Conservation (phyloP, 1,140 invertebrate genomes). For the Bursaphelenchus mucronatus region DNA sequence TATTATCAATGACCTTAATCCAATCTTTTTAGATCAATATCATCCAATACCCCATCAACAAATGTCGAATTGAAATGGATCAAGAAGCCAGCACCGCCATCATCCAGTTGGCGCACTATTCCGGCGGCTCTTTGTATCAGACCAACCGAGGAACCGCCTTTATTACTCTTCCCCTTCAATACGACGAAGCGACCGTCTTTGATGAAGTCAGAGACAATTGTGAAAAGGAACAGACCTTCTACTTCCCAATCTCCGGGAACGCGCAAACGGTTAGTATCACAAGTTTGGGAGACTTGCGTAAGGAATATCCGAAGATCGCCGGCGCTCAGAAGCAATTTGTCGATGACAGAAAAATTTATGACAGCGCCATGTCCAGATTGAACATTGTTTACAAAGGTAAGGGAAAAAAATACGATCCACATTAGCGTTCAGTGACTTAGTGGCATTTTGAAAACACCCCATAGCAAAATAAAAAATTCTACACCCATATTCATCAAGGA, state of each 20-base stretch:
- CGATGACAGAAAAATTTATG: neutral
- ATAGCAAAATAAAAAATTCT: too few relatives aligned
- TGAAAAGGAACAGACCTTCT: conserved; percentile 5
- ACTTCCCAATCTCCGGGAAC: conserved; percentile 13
- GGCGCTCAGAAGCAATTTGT: neutral
- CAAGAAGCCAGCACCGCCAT: neutral
- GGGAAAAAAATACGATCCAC: too few relatives aligned
- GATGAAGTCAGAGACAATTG: neutral
- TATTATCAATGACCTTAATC: too few relatives aligned
- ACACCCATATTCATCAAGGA: too few relatives aligned
- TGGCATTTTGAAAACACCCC: too few relatives aligned
- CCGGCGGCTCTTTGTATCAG: conserved; percentile 3
- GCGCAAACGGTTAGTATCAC: neutral
- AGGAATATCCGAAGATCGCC: neutral
- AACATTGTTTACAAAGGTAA: conserved; percentile 4
- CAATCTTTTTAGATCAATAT: conserved; percentile 9
- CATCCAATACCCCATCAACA: neutral
- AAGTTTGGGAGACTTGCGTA: neutral
- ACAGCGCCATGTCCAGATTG: neutral
- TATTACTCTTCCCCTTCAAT: conserved; percentile 3
- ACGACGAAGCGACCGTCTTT: neutral
- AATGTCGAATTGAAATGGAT: neutral
- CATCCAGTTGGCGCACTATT: neutral
- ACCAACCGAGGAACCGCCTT: neutral
- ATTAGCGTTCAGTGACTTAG: too few relatives aligned